Percentiles rank a stretch among this genome's conserved stretches.
Conservation (phyloP, 2,797 vertebrate genomes). For the Merluccius polli region DNA sequence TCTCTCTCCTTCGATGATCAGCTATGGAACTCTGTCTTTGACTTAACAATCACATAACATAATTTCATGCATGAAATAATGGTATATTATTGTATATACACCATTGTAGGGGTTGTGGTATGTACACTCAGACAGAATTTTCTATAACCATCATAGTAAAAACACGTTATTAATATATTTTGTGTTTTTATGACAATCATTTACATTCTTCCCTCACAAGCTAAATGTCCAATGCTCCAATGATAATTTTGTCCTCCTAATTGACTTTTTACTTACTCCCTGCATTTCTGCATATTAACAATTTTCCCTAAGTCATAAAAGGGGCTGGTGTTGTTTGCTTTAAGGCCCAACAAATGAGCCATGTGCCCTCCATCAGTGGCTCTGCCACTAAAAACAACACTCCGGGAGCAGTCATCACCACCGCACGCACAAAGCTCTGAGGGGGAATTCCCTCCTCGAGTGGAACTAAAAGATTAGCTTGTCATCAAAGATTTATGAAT, state of each 20-base stretch:
- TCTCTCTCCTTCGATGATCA: neutral
- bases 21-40: constrained; percentile 2
- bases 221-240: neutral
- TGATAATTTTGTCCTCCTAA: neutral
- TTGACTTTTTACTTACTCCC: neutral
- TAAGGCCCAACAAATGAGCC: too few species aligned
- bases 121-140: neutral
- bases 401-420: neutral
- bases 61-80: neutral
- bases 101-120: neutral
- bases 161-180: neutral
- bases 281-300: neutral
- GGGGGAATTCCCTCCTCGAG: constrained; percentile 31
- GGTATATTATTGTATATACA: neutral
- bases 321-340: neutral
- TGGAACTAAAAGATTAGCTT: constrained; percentile 48
- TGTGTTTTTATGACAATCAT: neutral
- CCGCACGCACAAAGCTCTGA: constrained; percentile 23
- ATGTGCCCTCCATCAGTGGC: neutral
- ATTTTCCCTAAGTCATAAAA: neutral
- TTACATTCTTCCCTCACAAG: neutral
- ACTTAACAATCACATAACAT: neutral
- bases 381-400: neutral
- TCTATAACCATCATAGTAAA: neutral
- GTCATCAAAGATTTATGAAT: constrained; percentile 57